Base-by-base conservation (phyloP, 2,113 vertebrate species). In the Polypterus senegalus region DNA sequence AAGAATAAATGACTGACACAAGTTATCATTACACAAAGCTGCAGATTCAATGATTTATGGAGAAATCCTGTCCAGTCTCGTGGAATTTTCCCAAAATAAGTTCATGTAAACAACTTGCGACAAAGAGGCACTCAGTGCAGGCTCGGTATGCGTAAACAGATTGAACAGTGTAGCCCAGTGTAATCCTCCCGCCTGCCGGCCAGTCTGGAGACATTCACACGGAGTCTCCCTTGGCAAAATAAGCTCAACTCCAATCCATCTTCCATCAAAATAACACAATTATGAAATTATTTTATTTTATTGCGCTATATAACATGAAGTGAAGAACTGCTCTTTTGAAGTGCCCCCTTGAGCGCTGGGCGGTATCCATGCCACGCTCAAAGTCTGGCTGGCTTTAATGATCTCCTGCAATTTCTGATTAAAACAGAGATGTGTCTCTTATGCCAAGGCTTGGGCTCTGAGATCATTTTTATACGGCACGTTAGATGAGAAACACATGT, bases 11-110 rank as follows among this genome's bases (percentile, higher is more conserved):
- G 72, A 76, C 81, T 88, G 84, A 87, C 84, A 89, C 78, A 85
- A 88, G 85, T 91, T 89, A 91, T 92, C 89, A 91, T 86, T 81
- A 86, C 88, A 90, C 88, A 92, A 81, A 90, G 86, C 74, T 66
- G 73, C 85, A 85, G 85, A 90, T 88, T 89, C 88, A 90, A 86
- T 92, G 89, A 92, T 91, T 92, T 92, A 91, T 88, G 88, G 85
- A 88, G 85, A 91, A 91, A 90, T 86, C 86, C 82, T 84, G 86
- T 89, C 80, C 81, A 46, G 84, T 89, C 88, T 79, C 83, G 90
- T 91, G 91, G 90, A 92, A 88, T 90, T 92, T 91, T 92, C 91
- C 93, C 90, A 91, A 94, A 94, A 94, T 94, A 96, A 89, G 90
- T 91, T 81, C 82, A 81, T 89, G 91, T 93, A 94, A 96, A 96